These are phyloP conservation scores for Halictus ligatus DNA, from an alignment of 2,888 invertebrate species.

Conservation along the genomic window DNA sequence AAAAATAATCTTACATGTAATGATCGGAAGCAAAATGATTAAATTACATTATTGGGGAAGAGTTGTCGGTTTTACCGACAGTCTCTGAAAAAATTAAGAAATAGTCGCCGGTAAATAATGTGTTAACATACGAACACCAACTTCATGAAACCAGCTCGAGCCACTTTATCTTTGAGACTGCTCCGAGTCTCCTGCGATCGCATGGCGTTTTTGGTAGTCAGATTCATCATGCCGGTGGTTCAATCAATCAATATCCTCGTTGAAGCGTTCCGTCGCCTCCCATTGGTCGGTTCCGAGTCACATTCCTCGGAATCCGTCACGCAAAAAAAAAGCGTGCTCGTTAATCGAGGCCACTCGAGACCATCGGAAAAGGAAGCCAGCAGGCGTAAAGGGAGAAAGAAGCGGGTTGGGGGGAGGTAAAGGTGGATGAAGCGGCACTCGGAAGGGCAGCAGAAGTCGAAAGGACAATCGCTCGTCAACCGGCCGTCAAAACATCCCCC, in stretches of 20 bases:
- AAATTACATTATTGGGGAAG: no score
- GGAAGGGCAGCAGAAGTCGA: constrained; percentile 62
- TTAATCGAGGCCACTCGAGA: constrained; percentile 60
- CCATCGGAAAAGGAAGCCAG: constrained; percentile 37
- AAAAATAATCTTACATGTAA: no score
- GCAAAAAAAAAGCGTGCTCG: constrained; percentile 53
- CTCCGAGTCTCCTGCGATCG: background rate
- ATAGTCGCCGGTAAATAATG: background rate
- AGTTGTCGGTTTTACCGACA: no score
- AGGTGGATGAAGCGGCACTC: constrained; percentile 45
- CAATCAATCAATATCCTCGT: background rate
- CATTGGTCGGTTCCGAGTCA: constrained; percentile 9
- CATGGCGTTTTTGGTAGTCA: background rate
- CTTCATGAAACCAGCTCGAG: background rate
- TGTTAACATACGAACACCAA: background rate
- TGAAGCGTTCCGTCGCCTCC: background rate
- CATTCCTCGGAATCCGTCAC: constrained; percentile 26
- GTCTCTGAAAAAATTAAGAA: no score
- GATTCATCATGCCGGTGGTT: background rate
- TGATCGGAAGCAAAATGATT: no score
- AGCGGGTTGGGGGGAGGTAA: constrained; percentile 28
- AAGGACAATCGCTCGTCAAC: constrained; percentile 82
- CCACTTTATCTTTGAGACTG: background rate
- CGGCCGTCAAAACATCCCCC: constrained; percentile 84
- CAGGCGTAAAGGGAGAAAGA: constrained; percentile 20